Base-by-base conservation (phyloP, 2,888 invertebrate genomes). In the Allolobophora icterica region DNA sequence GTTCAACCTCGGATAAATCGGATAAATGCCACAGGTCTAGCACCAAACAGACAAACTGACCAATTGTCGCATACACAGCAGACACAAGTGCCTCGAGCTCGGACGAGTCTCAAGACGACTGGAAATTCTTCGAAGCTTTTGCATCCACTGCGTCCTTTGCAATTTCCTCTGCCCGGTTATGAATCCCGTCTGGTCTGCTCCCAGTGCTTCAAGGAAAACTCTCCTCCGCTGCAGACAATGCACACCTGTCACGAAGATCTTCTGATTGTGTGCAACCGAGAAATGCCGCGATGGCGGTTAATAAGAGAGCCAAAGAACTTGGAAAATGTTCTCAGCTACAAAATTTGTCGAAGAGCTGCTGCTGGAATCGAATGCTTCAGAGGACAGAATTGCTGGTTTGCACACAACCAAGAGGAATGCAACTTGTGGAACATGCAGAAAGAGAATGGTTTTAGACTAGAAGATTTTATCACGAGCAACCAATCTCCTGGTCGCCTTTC, bases 351-450 rank as follows among this genome's bases (percentile, higher is more conserved):
- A 21, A 35, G 34, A 1, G 84, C 33, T 4, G 3, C 17, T 21
- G 34, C 33, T 35, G 84, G 84, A 84, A 33, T 84, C 33, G 84
- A 35, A 13, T 91, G 91, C 35, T 30, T 4, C 11, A 19, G 89
- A 42, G 93, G 93, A 15, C 93, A 94, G 71, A 94, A 93, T 5
- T 94, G 94, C 92, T 94, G 93, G 91, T 94, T 94, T 93, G 94
- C 94, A 30, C 95, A 94, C 92, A 94, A 93, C 91, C 92, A 92
- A 8, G 92, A 93, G 13, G 95, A 95, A 91, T 94, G 93, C 91
- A 90, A 33, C 6, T 91, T 95, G 13, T 95, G 95, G 95, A 94
- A 93, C 21, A 58, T 94, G 89, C 94, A 94, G 89, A 94, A 94
- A 91, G 93, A 93, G 90, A 94, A 94, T 15, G 89, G 90, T 4